phyloP scores from a whole-genome alignment of 2,888 invertebrate species.

The Thalpophila matura region DNA sequence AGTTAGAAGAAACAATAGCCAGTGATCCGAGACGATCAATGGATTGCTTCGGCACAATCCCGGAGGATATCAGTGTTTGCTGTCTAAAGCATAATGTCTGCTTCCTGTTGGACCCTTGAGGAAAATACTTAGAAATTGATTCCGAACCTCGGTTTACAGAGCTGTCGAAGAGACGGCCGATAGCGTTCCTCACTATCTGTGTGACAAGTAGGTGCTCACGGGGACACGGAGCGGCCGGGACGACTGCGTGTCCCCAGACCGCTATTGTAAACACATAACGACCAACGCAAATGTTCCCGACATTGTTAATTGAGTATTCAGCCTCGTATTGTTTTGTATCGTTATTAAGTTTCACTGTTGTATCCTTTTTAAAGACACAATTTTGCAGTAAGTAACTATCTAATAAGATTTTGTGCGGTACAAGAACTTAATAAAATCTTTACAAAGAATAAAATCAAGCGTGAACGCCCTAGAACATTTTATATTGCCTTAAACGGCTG shows the following conservation, averaged over 20 bases:
- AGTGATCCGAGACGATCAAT: conserved; percentile 41
- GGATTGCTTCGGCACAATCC: conserved; percentile 41
- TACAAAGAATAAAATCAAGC: conserved; percentile 55
- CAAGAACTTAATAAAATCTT: conserved; percentile 35
- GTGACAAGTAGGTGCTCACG: conserved; percentile 71
- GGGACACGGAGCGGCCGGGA: conserved; percentile 38
- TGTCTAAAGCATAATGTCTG: conserved; percentile 64
- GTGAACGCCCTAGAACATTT: conserved; percentile 70
- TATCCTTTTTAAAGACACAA: conserved; percentile 16
- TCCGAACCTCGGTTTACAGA: conserved; percentile 79
- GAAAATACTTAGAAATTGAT: conserved; percentile 79
- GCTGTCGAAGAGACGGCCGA: conserved; percentile 80
- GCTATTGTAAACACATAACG: conserved; percentile 55
- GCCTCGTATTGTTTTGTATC: conserved; percentile 28
- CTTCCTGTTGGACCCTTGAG: conserved; percentile 65
- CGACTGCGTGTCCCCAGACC: conserved; percentile 39
- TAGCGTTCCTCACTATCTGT: conserved; percentile 71
- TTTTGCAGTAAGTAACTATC: conserved; percentile 29
- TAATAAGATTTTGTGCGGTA: conserved; percentile 36
- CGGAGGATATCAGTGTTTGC: conserved; percentile 61
- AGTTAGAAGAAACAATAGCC: conserved; percentile 48
- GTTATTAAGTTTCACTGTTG: conserved; percentile 35
- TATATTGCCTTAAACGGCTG: conserved; percentile 74
- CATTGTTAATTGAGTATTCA: conserved; percentile 53
- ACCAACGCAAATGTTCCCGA: conserved; percentile 49